These are phyloP conservation scores for Telenomus remus DNA, from an alignment of 1,140 invertebrate species.

Conservation along the genomic window DNA sequence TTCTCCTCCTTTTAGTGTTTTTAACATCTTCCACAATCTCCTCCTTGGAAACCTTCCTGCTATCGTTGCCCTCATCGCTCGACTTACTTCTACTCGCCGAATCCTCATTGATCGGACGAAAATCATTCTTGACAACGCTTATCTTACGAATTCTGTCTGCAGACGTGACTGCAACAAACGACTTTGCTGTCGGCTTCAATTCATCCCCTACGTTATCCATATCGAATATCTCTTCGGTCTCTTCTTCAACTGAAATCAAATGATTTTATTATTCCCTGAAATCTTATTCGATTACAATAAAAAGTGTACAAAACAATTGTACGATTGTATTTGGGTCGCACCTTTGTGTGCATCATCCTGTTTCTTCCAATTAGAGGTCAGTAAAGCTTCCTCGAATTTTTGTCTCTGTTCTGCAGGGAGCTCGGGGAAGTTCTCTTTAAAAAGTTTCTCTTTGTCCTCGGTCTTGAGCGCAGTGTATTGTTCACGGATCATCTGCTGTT, in stretches of 20 bases:
- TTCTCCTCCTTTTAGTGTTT: constrained; percentile 82
- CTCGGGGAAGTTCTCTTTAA: constrained; percentile 74
- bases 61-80: constrained; percentile 61
- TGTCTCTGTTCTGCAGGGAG: constrained; percentile 69
- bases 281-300: too few species aligned
- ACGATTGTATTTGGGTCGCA: background rate
- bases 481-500: constrained; percentile 72
- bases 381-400: constrained; percentile 69
- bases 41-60: constrained; percentile 69
- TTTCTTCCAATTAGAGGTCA: constrained; percentile 67
- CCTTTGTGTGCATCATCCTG: constrained; percentile 25
- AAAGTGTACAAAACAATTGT: background rate
- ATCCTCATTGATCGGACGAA: constrained; percentile 76
- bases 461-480: constrained; percentile 71
- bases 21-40: constrained; percentile 63
- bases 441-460: constrained; percentile 71
- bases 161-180: constrained; percentile 71
- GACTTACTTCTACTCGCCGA: constrained; percentile 65
- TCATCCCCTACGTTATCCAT: constrained; percentile 80
- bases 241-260: constrained; percentile 18
- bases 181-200: constrained; percentile 63
- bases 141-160: constrained; percentile 70
- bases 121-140: constrained; percentile 78
- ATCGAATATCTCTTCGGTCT: constrained; percentile 79
- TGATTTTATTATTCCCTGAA: too few species aligned